A percentile compares a stretch with the other conserved stretches of the same genome.
Evolutionary conservation across 2,113 vertebrate genomes (phyloP).

Genomic region (Heloderma charlesbogerti): DNA sequence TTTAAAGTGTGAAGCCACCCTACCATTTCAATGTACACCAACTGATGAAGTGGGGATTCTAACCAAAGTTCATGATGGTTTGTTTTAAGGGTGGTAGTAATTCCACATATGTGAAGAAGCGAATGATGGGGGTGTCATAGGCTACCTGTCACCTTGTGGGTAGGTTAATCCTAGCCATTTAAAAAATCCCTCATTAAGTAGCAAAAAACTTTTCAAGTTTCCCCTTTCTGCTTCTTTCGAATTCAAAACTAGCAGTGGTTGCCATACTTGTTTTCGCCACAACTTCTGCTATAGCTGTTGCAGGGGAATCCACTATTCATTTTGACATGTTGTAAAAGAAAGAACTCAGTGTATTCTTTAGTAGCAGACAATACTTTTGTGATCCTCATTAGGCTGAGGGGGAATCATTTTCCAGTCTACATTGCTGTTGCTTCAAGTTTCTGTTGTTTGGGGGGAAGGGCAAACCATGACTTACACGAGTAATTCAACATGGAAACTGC

Average conservation of each 20-base stretch:
- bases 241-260: neutral
- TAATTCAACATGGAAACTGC: neutral
- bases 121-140: neutral
- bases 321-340: neutral
- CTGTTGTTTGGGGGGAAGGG: neutral
- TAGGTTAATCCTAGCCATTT: neutral
- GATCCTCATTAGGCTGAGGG: neutral
- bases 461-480: neutral
- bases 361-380: neutral
- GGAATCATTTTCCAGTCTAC: neutral
- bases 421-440: neutral
- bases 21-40: neutral
- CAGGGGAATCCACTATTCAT: neutral
- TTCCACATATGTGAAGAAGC: neutral
- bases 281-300: no score
- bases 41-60: neutral
- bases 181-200: neutral
- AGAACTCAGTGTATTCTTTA: neutral
- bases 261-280: neutral
- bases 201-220: no score
- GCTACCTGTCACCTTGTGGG: neutral
- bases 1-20: neutral
- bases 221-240: no score
- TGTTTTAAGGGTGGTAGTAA: neutral
- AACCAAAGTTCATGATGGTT: neutral